Base-by-base conservation (phyloP, 2,888 invertebrate genomes). In the Synanthedon myopaeformis region DNA sequence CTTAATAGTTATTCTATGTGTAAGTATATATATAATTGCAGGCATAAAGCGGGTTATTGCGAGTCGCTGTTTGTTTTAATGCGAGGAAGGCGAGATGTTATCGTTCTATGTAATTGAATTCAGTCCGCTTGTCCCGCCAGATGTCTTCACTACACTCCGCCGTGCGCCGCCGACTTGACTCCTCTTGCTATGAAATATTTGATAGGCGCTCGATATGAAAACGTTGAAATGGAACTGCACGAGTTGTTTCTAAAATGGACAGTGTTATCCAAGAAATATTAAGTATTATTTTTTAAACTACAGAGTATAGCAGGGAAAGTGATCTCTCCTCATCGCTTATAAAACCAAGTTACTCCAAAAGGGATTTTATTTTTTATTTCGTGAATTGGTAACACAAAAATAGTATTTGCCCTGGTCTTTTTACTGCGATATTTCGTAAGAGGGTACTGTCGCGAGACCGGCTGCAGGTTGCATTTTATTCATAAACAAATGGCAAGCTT, bases 31-130 rank as follows among this genome's bases (percentile, higher is more conserved):
- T 65, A 62, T 68, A 65, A 66, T 66, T 66, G 63, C 66, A 66
- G 63, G 61, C 59, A 65, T 65, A 60, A 62, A 60, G 57, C 63
- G 57, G 58, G 62, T 63, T 65, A 65, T 66, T 68, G 64, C 62
- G 56, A 59, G 58, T 58, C 58, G 60, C 67, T 74, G 72, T 74
- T 74, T 69, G 72, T 74, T 74, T 66, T 74, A 76, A 74, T 76
- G 73, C 64, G 65, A 69, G 62, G 41, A 49, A 58, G 65, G 69
- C 63, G 64, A 65, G 66, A 70, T 60, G 59, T 58, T 59, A 59
- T 58, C 59, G 56, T 59, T 17, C 41, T 19, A 59, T 56, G 57
- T 61, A 61, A 61, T 61, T 61, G 59, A 59, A 61, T 61, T 57
- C 57, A 59, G 58, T 54, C 58, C 58, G 57, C 54, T 57, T 56